A percentile compares a stretch with the other conserved stretches of the same genome.
Conservation (phyloP, 2,888 invertebrate species). For the Fragum sueziense region DNA sequence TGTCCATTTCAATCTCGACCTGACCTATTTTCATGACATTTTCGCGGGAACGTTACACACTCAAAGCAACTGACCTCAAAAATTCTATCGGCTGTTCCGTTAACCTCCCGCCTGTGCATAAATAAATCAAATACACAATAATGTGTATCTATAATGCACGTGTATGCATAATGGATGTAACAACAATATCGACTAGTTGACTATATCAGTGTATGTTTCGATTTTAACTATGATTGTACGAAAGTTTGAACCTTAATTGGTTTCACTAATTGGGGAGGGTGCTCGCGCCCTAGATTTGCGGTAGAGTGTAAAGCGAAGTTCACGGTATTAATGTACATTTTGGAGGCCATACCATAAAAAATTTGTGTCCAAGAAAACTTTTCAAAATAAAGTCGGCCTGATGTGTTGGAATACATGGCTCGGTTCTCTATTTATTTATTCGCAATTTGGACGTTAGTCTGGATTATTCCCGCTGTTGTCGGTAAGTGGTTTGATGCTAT, state of each 20-base stretch:
- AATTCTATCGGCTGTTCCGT: constrained; percentile 37
- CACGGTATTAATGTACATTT: constrained; percentile 46
- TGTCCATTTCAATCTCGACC: constrained; percentile 13
- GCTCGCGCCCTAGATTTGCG: constrained; percentile 44
- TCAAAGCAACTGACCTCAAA: constrained; percentile 50
- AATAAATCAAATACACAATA: constrained; percentile 7
- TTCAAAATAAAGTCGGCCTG: constrained; percentile 46
- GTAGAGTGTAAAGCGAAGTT: constrained; percentile 40
- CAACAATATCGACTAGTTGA: background rate
- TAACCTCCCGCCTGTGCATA: background rate
- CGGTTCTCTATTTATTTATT: constrained; percentile 48
- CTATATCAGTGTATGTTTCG: background rate
- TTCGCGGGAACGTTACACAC: constrained; percentile 50
- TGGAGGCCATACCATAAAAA: constrained; percentile 43
- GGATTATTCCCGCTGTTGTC: constrained; percentile 14
- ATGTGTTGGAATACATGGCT: constrained; percentile 54
- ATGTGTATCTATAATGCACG: background rate
- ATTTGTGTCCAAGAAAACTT: constrained; percentile 40
- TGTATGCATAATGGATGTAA: background rate
- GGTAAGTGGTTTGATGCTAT: constrained; percentile 28
- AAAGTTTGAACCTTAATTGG: background rate
- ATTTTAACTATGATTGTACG: background rate
- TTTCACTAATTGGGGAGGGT: constrained; percentile 22
- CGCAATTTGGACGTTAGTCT: constrained; percentile 44
- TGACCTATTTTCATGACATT: constrained; percentile 50